Evolutionary conservation across 2,113 vertebrate species (phyloP), one percentile per base, ranked within the genome.

Genomic region (Gnathonemus longibarbis): DNA sequence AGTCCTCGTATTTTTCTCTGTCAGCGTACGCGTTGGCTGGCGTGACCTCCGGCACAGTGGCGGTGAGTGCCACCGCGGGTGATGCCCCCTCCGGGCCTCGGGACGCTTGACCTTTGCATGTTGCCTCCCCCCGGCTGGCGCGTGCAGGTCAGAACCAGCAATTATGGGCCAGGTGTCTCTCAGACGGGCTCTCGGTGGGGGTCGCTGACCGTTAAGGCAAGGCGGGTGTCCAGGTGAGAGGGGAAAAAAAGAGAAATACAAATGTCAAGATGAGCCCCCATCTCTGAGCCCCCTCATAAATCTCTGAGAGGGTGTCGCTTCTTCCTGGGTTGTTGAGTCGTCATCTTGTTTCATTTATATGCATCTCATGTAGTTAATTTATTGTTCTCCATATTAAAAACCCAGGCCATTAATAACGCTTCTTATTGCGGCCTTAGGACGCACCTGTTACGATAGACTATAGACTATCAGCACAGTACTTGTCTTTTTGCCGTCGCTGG

Each of bases 1-100:
- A 89, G 88, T 87, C 89, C 70, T 91, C 84, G 77, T 90, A 83
- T 88, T 92, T 90, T 90, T 91, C 90, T 89, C 58, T 77, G 90
- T 93, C 90, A 92, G 88, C 90, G 90, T 87, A 27, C 52, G 24
- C 7, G 66, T 56, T 85, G 87, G 46, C 50, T 66, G 42, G 27
- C 74, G 74, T 88, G 87, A 90, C 90, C 90, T 90, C 70, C 50
- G 46, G 50, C 27, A 45, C 62, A 46, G 48, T 27, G 49, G n/a
- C 66, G 4, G 15, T 3, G 39, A 52, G 49, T 24, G 21, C 27
- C 90, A 21, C 90, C 45, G 42, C 17, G 11, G 70, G 49, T 42
- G 86, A 5, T 35, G 74, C 66, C 13, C 86, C 86, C 17, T 1
- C 24, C 62, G 66, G 88, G 70, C 56, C 85, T 87, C 77, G 24